Base-by-base conservation (phyloP, 2,113 vertebrate species). In the Ophthalmolycus amberensis region DNA sequence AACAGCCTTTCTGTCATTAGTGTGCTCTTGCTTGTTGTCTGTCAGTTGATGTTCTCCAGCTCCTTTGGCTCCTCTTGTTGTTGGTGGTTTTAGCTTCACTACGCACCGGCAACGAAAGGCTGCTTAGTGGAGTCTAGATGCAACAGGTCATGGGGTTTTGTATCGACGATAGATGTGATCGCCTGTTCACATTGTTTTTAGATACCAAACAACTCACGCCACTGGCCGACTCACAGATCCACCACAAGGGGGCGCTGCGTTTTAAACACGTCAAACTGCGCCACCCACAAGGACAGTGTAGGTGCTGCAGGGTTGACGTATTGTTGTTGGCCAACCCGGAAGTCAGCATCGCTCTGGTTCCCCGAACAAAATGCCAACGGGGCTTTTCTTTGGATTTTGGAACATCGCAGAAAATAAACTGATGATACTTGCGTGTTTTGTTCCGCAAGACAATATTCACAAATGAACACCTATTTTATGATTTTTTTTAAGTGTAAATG, bases 1-100 rank as follows among this genome's bases (percentile, higher is more conserved):
- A 89, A 73, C 75, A 81, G 77, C 32, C 62, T 79, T 89, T 84
- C 82, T 82, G 77, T 87, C 75, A 75, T 67, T 37, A 27, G 48
- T 62, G 56, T 20, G 52, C 48, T 77, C 58, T 46, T 29, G 66
- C 25, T 72, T 75, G 76, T 86, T 77, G 77, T 85, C 78, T 71
- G 77, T 76, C 79, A 75, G 77, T 34, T 90, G 80, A 92, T 75
- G 48, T 79, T 87, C 77, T 85, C 82, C 85, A 87, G 85, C 68
- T 88, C 56, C 70, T 66, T 66, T 73, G 69, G 75, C 75, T 85
- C 46, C 79, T 62, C 71, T 38, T 74, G 76, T 84, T 81, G 77
- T 75, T 75, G 38, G 71, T 72, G 16, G 48, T 75, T 80, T 84
- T 29, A 87, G 75, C 69, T 50, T 48, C 46, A 40, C 67, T 70